phyloP scores from a whole-genome alignment of 1,140 invertebrate genomes.

The Notospermus geniculatus region DNA sequence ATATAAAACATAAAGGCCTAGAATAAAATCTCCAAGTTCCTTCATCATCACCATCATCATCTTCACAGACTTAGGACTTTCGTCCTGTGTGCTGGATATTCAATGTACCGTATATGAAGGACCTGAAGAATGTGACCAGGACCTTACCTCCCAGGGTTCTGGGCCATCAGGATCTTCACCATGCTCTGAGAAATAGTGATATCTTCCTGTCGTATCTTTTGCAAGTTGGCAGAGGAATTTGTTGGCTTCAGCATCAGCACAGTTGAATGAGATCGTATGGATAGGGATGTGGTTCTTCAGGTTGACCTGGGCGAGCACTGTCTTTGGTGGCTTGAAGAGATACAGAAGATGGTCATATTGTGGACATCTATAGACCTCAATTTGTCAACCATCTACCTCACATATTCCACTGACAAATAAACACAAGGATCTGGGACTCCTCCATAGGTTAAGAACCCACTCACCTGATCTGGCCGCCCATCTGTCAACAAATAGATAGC shows the following conservation, averaged over 20 bases:
- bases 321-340: conserved; percentile 48
- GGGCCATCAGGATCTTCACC: conserved; percentile 41
- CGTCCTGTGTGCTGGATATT: no score
- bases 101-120: no score
- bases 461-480: conserved; percentile 55
- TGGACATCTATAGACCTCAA: no score
- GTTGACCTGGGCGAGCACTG: conserved; percentile 53
- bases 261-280: conserved; percentile 57
- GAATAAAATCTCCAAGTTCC: no score
- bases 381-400: no score
- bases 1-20: conserved; percentile 1
- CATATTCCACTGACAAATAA: no score
- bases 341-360: background rate
- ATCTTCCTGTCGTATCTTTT: conserved; percentile 48
- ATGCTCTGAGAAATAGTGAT: conserved; percentile 52
- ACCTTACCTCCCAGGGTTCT: conserved; percentile 51
- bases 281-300: conserved; percentile 50
- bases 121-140: no score
- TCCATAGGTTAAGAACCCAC: background rate
- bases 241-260: conserved; percentile 54
- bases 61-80: no score
- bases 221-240: conserved; percentile 52
- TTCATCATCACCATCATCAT: no score
- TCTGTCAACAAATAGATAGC: conserved; percentile 56
- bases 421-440: no score